A percentile compares a stretch with the other conserved stretches of the same genome.
These are phyloP conservation scores for Candoia aspera DNA, from an alignment of 2,113 vertebrate species.

Conservation along the genomic window DNA sequence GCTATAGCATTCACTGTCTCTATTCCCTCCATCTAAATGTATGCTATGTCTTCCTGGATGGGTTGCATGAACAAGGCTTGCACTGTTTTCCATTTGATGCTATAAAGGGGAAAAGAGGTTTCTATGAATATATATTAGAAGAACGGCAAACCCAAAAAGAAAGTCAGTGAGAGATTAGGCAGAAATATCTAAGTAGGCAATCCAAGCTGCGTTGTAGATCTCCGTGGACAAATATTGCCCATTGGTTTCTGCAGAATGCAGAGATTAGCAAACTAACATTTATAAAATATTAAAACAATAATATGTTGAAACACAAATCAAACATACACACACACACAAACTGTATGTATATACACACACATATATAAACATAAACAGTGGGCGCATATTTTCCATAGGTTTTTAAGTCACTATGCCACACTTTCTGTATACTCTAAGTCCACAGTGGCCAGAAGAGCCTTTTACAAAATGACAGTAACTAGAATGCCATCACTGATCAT, in stretches of 20 bases:
- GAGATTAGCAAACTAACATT: conserved; percentile 78
- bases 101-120: conserved; percentile 62
- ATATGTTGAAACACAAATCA: conserved; percentile 69
- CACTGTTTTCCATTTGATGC: conserved; percentile 47
- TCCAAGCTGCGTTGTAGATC: conserved; percentile 62
- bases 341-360: neutral
- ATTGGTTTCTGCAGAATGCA: conserved; percentile 82
- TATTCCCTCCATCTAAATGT: neutral
- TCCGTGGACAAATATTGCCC: conserved; percentile 88
- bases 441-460: conserved; percentile 45
- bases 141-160: conserved; percentile 57
- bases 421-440: conserved; percentile 65
- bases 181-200: conserved; percentile 52
- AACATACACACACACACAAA: conserved; percentile 39
- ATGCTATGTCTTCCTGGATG: neutral
- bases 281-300: conserved; percentile 79
- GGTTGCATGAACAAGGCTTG: neutral
- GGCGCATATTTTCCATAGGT: conserved; percentile 65
- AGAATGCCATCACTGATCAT: conserved; percentile 60
- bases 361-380: conserved; percentile 41
- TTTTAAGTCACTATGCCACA: conserved; percentile 60
- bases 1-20: conserved; percentile 28
- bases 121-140: conserved; percentile 73
- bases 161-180: conserved; percentile 54
- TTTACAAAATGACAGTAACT: conserved; percentile 43